A percentile compares a stretch with the other conserved stretches of the same genome.
Evolutionary conservation across 2,797 vertebrate genomes (phyloP).

Genomic region (Hozukius guyotensis): DNA sequence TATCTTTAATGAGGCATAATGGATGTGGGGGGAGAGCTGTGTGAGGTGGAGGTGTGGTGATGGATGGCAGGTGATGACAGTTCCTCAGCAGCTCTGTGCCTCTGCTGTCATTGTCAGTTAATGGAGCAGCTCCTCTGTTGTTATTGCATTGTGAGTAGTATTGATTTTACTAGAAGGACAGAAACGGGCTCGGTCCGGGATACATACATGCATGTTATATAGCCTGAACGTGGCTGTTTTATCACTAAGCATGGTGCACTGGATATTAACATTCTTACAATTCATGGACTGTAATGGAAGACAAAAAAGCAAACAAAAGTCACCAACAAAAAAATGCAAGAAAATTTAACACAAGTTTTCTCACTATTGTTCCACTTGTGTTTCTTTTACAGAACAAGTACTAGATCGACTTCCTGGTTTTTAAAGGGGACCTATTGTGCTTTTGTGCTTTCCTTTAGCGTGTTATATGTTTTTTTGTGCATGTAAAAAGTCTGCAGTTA

Average conservation of each 20-base stretch:
- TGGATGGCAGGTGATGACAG: conserved; percentile 52
- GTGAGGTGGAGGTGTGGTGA: conserved; percentile 44
- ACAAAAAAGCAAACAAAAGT: not conserved
- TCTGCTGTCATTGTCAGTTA: conserved; percentile 47
- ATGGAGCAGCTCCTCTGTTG: conserved; percentile 52
- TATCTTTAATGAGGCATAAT: conserved; percentile 50
- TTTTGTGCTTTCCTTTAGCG: not conserved
- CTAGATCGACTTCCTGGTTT: not conserved
- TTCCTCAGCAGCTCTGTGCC: conserved; percentile 34
- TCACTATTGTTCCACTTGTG: not conserved
- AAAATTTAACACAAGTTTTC: not conserved
- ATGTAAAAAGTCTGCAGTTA: not conserved
- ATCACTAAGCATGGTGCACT: not conserved
- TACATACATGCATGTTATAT: not conserved
- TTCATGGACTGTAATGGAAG: not conserved
- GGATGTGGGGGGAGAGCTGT: conserved; percentile 20
- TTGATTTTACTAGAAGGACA: conserved; percentile 25
- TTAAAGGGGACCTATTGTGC: too few species aligned
- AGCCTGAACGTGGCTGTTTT: not conserved
- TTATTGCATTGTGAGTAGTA: conserved; percentile 49
- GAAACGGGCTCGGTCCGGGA: not conserved
- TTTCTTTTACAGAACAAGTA: conserved; percentile 13
- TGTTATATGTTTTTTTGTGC: not conserved
- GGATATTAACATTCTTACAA: not conserved
- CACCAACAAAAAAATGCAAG: not conserved